These are phyloP conservation scores for Parasteatoda lunata DNA, from an alignment of 2,888 invertebrate species.

Conservation along the genomic window DNA sequence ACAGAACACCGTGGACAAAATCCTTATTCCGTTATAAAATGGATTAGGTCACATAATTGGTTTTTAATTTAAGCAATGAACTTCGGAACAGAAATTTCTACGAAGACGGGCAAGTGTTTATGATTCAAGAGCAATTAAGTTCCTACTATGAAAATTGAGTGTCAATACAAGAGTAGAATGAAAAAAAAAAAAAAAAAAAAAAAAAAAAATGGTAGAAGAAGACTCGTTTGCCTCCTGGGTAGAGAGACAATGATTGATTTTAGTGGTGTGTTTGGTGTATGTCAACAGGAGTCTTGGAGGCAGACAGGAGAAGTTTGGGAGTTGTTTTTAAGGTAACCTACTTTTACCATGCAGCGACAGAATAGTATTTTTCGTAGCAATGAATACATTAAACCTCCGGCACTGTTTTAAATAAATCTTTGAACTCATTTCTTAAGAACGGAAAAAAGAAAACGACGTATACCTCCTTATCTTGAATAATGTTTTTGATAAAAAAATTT, in stretches of 20 bases:
- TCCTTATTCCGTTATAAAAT: too few species aligned
- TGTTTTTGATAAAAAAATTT: too few species aligned
- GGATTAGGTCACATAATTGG: too few species aligned
- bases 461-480: too few species aligned
- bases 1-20: too few species aligned
- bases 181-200: conserved; percentile 22
- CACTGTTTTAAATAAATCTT: neutral
- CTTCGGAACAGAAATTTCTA: too few species aligned
- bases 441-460: too few species aligned
- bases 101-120: too few species aligned
- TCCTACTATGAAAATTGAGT: too few species aligned
- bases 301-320: neutral
- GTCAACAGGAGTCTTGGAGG: neutral
- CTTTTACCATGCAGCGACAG: neutral
- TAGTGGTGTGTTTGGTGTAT: conserved; percentile 13
- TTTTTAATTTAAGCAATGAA: too few species aligned
- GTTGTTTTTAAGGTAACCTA: conserved; percentile 3
- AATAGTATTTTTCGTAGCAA: neutral
- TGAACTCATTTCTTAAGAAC: neutral
- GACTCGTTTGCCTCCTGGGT: conserved; percentile 53
- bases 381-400: neutral
- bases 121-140: too few species aligned
- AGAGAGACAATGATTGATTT: conserved; percentile 8
- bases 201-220: neutral
- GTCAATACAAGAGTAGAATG: too few species aligned